Percentiles rank a stretch among this genome's conserved stretches.
Conservation (phyloP, 2,888 invertebrate genomes). For the Hylaea fasciaria region DNA sequence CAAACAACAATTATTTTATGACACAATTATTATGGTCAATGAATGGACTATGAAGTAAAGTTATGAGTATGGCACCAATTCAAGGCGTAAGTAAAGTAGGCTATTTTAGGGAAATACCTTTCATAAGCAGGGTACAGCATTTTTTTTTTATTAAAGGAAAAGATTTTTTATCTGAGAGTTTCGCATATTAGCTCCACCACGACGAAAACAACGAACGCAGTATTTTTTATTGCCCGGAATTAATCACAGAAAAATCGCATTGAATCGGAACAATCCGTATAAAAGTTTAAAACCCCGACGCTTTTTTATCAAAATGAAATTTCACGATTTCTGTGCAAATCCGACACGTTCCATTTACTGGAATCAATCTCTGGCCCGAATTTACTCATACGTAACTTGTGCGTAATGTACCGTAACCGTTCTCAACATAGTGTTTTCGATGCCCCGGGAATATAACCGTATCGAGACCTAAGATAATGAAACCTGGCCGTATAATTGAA, state of each 20-base stretch:
- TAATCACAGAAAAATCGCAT: no score
- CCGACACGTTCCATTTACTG: constrained; percentile 56
- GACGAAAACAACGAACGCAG: no score
- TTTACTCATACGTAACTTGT: constrained; percentile 55
- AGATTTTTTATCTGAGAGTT: no score
- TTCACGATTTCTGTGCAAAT: constrained; percentile 40
- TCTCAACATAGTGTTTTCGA: constrained; percentile 51
- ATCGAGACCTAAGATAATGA: constrained; percentile 20
- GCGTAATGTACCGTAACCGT: constrained; percentile 59
- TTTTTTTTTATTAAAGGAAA: no score
- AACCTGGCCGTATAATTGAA: constrained; percentile 13
- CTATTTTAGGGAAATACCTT: no score
- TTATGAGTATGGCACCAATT: no score
- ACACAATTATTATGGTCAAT: no score
- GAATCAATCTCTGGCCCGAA: constrained; percentile 61
- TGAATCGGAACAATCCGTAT: constrained; percentile 1
- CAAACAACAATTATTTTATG: no score
- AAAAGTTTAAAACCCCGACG: constrained; percentile 3
- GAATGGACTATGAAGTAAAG: no score
- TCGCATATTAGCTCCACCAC: constrained; percentile 7
- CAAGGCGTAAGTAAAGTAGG: no score
- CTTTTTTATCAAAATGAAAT: constrained; percentile 23
- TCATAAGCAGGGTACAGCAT: no score
- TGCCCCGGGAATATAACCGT: constrained; percentile 26
- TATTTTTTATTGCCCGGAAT: no score